Percentiles rank a stretch among this genome's conserved stretches.
phyloP scores from a whole-genome alignment of 2,797 vertebrate species.

The Diglossa cyanea region DNA sequence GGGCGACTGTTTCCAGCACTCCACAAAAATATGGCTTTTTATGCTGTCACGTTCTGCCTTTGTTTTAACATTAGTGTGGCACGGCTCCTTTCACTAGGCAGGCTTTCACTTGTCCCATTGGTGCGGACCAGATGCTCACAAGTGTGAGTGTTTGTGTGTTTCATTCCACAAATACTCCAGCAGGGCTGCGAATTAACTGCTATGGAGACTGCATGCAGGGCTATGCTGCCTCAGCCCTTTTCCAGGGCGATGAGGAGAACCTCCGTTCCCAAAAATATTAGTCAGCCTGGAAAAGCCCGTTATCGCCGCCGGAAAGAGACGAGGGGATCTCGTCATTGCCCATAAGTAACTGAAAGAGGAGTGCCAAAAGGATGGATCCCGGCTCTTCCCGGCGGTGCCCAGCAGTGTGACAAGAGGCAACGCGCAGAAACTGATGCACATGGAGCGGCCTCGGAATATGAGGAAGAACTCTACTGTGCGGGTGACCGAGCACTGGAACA shows the following conservation, averaged over 20 bases:
- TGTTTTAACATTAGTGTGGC: rapidly evolving
- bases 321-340: background rate
- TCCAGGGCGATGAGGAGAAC: background rate
- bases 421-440: background rate
- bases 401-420: background rate
- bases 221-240: background rate
- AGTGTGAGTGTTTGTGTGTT: rapidly evolving
- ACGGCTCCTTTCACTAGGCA: rapidly evolving
- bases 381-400: too few relatives aligned
- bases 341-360: rapidly evolving
- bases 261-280: rapidly evolving
- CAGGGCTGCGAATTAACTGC: rapidly evolving
- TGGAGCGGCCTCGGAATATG: rapidly evolving
- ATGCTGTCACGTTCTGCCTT: rapidly evolving
- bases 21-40: rapidly evolving
- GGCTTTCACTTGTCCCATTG: too few relatives aligned
- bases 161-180: background rate
- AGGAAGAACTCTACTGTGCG: background rate
- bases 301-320: background rate
- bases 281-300: rapidly evolving
- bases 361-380: background rate
- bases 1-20: rapidly evolving
- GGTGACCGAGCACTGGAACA: background rate
- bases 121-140: rapidly evolving
- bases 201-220: rapidly evolving